Base-by-base conservation (phyloP, 2,888 invertebrate species). In the Tuberolachnus salignus region DNA sequence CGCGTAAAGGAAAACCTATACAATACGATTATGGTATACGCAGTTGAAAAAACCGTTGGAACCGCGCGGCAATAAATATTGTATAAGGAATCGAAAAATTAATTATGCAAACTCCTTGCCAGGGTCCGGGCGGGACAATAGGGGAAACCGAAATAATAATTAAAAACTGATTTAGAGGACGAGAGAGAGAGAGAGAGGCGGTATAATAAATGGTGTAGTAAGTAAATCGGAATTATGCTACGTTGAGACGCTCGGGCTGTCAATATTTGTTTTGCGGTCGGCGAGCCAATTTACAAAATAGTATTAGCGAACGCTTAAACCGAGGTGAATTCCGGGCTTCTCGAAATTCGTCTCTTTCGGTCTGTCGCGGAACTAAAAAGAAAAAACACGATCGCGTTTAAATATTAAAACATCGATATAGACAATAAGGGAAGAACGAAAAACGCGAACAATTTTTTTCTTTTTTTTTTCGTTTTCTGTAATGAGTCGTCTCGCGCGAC, bases 271-370 rank as follows among this genome's bases (percentile, higher is more conserved):
- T 67, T 59, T 67, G n/a, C 16, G 11, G 21, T 57, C 21, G 34
- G 16, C 57, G 8, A 67, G 14, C 49, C 34, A 78, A 67, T 67
- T 78, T 67, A 59, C 26, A 4, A 57, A 78, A 67, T n/a, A 34
- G 49, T 67, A 78, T 78, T 78, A 78, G 44, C 21, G 42, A 14
- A 49, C 23, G 57, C 75, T 78, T 55, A 57, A n/a, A 67, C 26
- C 46, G 14, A 67, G 21, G 19, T 59, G 34, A 49, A 67, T 34
- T n/a, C 3, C 16, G 23, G 19, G 21, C 23, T n/a, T 14, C 46
- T 55, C 13, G 13, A 51, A 74, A 23, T 63, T 53, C 21, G 49
- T 34, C 51, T 16, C 42, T 26, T n/a, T 23, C n/a, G 23, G 16
- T 1, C 0, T n/a, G 13, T 19, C 3, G 11, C 26, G 1, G 4